Conservation (phyloP, 2,113 vertebrate species). For the Indri indri region DNA sequence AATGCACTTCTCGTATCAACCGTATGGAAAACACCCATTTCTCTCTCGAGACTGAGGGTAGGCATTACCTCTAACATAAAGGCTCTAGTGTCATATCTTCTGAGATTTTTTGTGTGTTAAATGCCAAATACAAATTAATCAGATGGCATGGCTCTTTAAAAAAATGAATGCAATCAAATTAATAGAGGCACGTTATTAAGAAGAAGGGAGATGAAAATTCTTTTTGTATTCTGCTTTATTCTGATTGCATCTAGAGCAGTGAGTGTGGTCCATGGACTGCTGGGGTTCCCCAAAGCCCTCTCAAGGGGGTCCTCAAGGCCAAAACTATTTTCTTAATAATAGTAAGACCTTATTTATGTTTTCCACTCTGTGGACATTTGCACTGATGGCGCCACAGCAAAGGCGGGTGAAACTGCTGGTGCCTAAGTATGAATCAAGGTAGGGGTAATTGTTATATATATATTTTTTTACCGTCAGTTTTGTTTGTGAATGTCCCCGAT, state of each 20-base stretch:
- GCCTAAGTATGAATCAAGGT: background rate
- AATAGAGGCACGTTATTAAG: background rate
- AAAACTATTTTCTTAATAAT: background rate
- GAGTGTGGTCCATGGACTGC: background rate
- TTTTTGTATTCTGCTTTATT: background rate
- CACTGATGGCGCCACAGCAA: background rate
- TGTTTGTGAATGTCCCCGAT: background rate
- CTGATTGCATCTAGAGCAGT: background rate
- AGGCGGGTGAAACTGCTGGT: background rate
- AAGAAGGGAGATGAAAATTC: background rate
- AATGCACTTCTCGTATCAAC: background rate
- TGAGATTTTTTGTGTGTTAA: background rate
- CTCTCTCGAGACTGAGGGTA: background rate
- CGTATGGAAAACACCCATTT: background rate
- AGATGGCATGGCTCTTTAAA: background rate
- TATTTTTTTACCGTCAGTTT: background rate
- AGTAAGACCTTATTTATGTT: background rate
- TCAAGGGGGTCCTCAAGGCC: background rate
- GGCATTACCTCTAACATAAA: background rate
- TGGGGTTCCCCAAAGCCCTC: background rate
- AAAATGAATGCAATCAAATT: background rate
- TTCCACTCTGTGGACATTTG: background rate
- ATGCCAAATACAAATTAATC: background rate
- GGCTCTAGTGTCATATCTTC: background rate
- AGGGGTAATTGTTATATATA: background rate